Conservation (phyloP, 2,797 vertebrate species). For the Cossypha niveicapilla region DNA sequence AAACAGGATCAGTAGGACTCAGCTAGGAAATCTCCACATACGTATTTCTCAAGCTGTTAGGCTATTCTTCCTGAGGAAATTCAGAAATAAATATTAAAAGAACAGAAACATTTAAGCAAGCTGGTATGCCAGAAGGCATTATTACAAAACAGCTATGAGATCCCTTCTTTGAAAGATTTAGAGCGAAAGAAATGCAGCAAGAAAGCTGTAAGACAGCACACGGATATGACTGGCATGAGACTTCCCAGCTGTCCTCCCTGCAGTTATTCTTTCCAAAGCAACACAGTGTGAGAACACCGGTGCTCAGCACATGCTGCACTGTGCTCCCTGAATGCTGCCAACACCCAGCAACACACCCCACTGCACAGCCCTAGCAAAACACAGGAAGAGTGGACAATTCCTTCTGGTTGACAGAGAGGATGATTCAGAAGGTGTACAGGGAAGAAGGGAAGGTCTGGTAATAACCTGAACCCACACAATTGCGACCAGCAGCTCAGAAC, state of each 20-base stretch:
- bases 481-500: not conserved
- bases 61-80: constrained; percentile 1
- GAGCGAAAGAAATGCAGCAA: not conserved
- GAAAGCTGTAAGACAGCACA: not conserved
- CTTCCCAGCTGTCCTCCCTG: not conserved
- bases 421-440: not conserved
- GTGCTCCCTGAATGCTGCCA: rapidly evolving
- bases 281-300: not conserved
- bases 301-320: rapidly evolving
- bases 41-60: constrained; percentile 40
- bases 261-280: not conserved
- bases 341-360: not conserved
- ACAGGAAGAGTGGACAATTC: not conserved
- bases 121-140: constrained; percentile 12
- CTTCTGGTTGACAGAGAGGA: not conserved
- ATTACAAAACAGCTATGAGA: constrained; percentile 20
- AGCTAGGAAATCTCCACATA: constrained; percentile 33
- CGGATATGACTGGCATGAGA: rapidly evolving
- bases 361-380: not conserved
- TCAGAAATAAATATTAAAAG: constrained; percentile 21
- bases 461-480: not conserved
- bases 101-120: not conserved
- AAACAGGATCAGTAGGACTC: constrained; percentile 44
- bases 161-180: constrained; percentile 6
- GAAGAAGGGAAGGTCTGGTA: not conserved